A percentile compares a stretch with the other conserved stretches of the same genome.
phyloP scores from a whole-genome alignment of 2,888 invertebrate genomes.

The Sylvicola cinctus region DNA sequence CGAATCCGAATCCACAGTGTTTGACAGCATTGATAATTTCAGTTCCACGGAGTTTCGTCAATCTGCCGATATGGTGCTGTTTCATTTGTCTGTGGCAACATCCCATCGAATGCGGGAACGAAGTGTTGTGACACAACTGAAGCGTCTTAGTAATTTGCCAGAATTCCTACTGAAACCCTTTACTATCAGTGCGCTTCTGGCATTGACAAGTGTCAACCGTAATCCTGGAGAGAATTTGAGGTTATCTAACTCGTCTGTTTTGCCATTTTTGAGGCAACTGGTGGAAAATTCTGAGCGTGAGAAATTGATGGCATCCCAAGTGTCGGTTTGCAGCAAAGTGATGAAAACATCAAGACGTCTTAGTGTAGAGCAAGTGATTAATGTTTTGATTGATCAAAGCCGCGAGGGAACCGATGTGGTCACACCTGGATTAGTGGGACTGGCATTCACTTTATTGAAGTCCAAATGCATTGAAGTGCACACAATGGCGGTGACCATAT shows the following conservation, averaged over 20 bases:
- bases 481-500: conserved; percentile 30
- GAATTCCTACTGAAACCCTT: conserved; percentile 40
- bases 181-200: conserved; percentile 34
- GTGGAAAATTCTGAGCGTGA: conserved; percentile 26
- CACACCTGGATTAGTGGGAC: conserved; percentile 29
- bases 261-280: conserved; percentile 19
- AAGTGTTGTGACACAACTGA: too few species aligned
- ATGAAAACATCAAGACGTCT: too few species aligned
- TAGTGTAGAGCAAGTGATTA: conserved; percentile 17
- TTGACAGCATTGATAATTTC: conserved; percentile 21
- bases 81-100: conserved; percentile 29
- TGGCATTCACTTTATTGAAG: conserved; percentile 28
- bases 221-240: conserved; percentile 17
- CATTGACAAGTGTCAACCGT: conserved; percentile 22
- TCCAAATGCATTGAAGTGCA: too few species aligned
- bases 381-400: conserved; percentile 21
- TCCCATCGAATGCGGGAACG: too few species aligned
- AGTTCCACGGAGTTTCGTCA: conserved; percentile 30
- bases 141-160: too few species aligned
- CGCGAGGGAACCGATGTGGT: conserved; percentile 21
- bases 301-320: too few species aligned
- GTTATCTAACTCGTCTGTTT: conserved; percentile 15
- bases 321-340: conserved; percentile 14
- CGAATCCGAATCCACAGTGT: conserved; percentile 20
- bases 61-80: conserved; percentile 37